Evolutionary conservation across 1,140 invertebrate genomes (phyloP).

Genomic region (Bombyx mandarina): DNA sequence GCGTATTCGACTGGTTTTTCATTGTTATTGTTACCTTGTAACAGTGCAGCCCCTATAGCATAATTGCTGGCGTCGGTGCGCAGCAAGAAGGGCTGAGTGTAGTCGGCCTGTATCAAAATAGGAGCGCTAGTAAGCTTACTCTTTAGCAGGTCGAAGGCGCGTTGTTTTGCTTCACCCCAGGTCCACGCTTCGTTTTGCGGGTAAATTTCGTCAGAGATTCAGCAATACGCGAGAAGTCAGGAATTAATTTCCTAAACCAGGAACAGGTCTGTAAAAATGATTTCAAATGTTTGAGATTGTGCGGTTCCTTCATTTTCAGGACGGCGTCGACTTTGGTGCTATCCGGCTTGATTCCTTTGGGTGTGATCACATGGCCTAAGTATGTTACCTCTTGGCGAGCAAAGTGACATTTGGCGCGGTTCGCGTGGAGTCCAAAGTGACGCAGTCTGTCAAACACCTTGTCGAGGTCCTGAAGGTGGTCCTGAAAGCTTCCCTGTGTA

Average conservation of each 20-base stretch:
- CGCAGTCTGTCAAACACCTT: neutral
- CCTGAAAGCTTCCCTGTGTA: neutral
- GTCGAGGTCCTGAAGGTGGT: neutral
- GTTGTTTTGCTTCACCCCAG: neutral
- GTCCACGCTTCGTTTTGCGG: neutral
- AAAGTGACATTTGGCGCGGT: neutral
- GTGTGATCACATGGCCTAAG: neutral
- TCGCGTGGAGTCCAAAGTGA: neutral
- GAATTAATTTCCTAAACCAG: neutral
- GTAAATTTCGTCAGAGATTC: neutral
- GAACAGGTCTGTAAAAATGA: constrained; percentile 2
- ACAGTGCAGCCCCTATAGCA: constrained; percentile 6
- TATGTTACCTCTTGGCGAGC: neutral
- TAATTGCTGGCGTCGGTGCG: constrained; percentile 20
- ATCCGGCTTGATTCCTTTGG: neutral
- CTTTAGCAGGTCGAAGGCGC: neutral
- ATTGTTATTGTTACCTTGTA: constrained; percentile 4
- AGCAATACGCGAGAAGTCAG: neutral
- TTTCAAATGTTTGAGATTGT: neutral
- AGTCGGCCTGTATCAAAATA: neutral
- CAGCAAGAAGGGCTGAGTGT: neutral
- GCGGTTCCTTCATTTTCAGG: neutral
- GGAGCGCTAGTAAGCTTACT: neutral
- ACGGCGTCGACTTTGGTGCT: neutral
- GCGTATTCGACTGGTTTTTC: constrained; percentile 10